phyloP scores from a whole-genome alignment of 2,113 vertebrate species.

The Asarcornis scutulata region DNA sequence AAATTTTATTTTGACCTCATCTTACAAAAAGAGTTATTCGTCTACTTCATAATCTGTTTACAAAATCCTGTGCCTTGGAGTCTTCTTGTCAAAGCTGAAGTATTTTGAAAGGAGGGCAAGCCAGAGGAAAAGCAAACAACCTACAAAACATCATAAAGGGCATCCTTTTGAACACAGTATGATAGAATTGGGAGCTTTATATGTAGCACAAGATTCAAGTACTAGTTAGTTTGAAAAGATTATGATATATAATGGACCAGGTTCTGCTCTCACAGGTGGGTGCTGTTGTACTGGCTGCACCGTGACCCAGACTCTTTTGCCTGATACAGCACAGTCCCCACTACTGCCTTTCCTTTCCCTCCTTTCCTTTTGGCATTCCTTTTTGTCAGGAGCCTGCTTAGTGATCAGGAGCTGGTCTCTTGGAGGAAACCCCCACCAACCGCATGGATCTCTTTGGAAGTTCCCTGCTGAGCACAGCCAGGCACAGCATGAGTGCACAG shows the following conservation, averaged over 20 bases:
- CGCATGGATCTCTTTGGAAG: neutral
- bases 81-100: neutral
- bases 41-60: neutral
- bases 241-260: neutral
- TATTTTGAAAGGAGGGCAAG: neutral
- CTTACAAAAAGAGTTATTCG: neutral
- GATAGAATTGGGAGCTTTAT: neutral
- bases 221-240: neutral
- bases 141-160: neutral
- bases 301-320: neutral
- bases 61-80: neutral
- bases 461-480: neutral
- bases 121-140: neutral
- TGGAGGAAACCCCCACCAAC: neutral
- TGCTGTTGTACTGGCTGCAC: neutral
- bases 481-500: neutral
- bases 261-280: neutral
- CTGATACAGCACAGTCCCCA: neutral
- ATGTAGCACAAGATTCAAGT: neutral
- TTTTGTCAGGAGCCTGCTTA: neutral
- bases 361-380: neutral
- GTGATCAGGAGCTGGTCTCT: neutral
- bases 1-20: neutral
- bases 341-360: neutral
- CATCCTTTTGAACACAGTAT: neutral